phyloP scores from a whole-genome alignment of 2,113 vertebrate genomes.

The Galbula dea region DNA sequence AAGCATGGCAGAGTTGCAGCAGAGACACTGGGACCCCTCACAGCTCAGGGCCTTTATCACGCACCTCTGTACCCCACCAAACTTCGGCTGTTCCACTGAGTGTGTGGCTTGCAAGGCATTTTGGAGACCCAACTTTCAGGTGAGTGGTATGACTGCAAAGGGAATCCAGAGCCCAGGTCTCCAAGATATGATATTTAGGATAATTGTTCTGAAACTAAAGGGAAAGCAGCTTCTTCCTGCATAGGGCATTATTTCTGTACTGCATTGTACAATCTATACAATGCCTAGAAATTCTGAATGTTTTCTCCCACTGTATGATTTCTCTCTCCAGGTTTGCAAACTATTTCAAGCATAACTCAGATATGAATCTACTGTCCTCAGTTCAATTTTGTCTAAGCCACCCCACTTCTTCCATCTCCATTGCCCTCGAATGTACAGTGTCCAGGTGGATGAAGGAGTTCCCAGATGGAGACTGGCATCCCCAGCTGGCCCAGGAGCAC shows the following conservation, averaged over 20 bases:
- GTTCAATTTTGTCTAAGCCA: not conserved
- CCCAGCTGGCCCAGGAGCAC: not conserved
- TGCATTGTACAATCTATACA: not conserved
- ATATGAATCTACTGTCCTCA: not conserved
- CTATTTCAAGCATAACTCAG: not conserved
- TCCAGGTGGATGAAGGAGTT: rapidly evolving
- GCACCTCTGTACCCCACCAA: not conserved
- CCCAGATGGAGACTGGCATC: rapidly evolving
- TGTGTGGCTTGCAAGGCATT: not conserved
- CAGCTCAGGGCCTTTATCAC: rapidly evolving
- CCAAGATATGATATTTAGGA: not conserved
- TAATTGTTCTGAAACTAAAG: not conserved
- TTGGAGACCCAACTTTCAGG: not conserved
- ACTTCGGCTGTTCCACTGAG: not conserved
- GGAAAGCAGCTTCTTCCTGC: not conserved
- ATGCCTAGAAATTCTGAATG: not conserved
- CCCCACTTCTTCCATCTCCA: not conserved
- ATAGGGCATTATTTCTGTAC: not conserved
- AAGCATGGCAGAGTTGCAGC: not conserved
- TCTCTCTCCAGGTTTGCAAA: not conserved
- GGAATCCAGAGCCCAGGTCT: not conserved
- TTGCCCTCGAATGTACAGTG: not conserved
- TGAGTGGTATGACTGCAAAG: not conserved
- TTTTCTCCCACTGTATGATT: not conserved
- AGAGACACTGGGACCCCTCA: not conserved